Evolutionary conservation across 23 tunicate genomes (phyloP).

Genomic region (Trididemnum miniatum): DNA sequence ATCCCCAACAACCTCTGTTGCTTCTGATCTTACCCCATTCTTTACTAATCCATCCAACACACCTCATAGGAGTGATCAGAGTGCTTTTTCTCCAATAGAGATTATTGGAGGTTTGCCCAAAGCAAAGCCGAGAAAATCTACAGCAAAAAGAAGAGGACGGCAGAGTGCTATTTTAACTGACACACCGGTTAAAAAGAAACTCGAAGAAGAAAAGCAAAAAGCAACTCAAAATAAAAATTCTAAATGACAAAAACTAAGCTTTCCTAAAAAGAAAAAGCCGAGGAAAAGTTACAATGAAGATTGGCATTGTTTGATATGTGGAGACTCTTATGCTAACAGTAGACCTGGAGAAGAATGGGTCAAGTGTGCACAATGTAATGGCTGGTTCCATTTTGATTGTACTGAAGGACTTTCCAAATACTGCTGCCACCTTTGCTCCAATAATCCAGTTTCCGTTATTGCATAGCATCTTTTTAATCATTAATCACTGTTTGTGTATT

Average conservation of each 20-base stretch:
- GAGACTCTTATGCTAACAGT: conserved; percentile 3
- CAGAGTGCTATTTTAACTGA: conserved; percentile 10
- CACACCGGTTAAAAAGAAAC: conserved; percentile 7
- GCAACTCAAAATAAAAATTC: not conserved
- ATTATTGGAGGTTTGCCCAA: too few species aligned
- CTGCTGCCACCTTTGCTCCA: not conserved
- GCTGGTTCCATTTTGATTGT: not conserved
- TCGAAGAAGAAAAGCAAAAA: not conserved
- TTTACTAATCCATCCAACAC: too few species aligned
- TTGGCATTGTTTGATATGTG: not conserved
- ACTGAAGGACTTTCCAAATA: conserved; percentile 7
- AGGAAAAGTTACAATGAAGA: too few species aligned
- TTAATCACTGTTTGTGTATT: too few species aligned
- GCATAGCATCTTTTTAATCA: too few species aligned
- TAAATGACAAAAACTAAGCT: not conserved
- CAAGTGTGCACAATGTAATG: not conserved
- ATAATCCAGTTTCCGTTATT: too few species aligned
- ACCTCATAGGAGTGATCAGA: too few species aligned
- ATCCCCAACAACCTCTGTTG: too few species aligned
- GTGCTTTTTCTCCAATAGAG: too few species aligned
- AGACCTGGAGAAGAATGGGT: conserved; percentile 16
- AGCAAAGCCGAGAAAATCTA: too few species aligned
- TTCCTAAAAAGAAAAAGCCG: not conserved
- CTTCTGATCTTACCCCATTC: too few species aligned
- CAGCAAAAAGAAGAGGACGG: not conserved